These are phyloP conservation scores for Sakesphorus luctuosus DNA, from an alignment of 2,113 vertebrate species.

Conservation along the genomic window DNA sequence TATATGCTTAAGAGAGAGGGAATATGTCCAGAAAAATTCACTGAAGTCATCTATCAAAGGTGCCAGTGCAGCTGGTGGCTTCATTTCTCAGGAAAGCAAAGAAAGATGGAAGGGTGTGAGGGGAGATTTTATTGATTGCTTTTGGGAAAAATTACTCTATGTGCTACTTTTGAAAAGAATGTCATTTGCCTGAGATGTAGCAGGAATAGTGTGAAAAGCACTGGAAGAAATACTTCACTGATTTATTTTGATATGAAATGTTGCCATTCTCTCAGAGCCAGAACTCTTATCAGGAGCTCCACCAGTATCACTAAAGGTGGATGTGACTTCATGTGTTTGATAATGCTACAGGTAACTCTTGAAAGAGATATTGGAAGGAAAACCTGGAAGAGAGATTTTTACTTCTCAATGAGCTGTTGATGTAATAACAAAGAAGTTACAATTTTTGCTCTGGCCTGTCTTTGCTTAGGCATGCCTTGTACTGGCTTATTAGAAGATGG, in stretches of 20 bases:
- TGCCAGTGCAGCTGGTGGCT: neutral
- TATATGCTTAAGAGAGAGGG: neutral
- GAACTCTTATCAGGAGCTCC: neutral
- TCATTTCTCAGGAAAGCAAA: neutral
- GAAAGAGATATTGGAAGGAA: neutral
- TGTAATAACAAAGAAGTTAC: neutral
- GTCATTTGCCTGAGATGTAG: neutral
- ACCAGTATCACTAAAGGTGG: neutral
- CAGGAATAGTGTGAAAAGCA: neutral
- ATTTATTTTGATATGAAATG: neutral
- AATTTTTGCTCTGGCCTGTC: neutral
- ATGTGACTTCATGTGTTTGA: neutral
- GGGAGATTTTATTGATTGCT: neutral
- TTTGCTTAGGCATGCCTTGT: neutral
- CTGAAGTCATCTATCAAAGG: neutral
- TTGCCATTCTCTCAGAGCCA: neutral
- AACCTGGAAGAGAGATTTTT: neutral
- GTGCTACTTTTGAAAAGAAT: neutral
- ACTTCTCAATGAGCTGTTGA: neutral
- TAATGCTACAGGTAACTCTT: neutral
- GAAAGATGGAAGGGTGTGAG: neutral
- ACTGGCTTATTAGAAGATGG: neutral
- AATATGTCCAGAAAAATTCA: neutral
- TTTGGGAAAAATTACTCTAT: neutral
- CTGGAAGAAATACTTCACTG: neutral